These are phyloP conservation scores for Malurus leucopterus DNA, from an alignment of 2,797 vertebrate genomes.

Conservation along the genomic window DNA sequence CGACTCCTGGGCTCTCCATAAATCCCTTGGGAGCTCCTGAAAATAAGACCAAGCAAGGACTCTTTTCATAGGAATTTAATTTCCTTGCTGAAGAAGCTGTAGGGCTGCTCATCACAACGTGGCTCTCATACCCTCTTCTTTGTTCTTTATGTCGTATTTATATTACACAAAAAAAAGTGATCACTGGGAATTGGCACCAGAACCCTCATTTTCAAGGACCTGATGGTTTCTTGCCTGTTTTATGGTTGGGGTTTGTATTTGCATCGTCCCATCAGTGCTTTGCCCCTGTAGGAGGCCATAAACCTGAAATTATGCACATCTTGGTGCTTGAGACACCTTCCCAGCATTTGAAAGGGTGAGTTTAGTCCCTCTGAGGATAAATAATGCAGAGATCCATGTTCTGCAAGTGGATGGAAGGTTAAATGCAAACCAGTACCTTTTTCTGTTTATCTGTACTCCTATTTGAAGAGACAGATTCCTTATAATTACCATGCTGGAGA, in stretches of 20 bases:
- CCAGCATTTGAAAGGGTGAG: not conserved
- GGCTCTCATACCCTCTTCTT: not conserved
- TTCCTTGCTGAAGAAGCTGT: not conserved
- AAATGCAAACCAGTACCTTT: not conserved
- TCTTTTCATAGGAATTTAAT: not conserved
- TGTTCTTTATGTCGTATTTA: not conserved
- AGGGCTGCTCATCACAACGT: rapidly evolving
- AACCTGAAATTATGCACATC: not conserved
- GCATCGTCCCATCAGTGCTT: not conserved
- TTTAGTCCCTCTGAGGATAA: not conserved
- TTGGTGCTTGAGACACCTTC: not conserved
- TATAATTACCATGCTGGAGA: rapidly evolving
- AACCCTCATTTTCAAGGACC: not conserved
- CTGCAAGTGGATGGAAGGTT: not conserved
- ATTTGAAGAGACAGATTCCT: not conserved
- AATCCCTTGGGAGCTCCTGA: not conserved
- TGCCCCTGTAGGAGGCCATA: not conserved
- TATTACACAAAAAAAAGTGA: not conserved
- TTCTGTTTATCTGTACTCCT: not conserved
- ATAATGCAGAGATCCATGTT: not conserved
- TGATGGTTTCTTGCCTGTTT: not conserved
- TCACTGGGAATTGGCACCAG: not conserved
- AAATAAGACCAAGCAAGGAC: not conserved
- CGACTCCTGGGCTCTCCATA: not conserved
- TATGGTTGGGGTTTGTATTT: rapidly evolving